phyloP scores from a whole-genome alignment of 2,113 vertebrate genomes.

The Sturnus vulgaris region DNA sequence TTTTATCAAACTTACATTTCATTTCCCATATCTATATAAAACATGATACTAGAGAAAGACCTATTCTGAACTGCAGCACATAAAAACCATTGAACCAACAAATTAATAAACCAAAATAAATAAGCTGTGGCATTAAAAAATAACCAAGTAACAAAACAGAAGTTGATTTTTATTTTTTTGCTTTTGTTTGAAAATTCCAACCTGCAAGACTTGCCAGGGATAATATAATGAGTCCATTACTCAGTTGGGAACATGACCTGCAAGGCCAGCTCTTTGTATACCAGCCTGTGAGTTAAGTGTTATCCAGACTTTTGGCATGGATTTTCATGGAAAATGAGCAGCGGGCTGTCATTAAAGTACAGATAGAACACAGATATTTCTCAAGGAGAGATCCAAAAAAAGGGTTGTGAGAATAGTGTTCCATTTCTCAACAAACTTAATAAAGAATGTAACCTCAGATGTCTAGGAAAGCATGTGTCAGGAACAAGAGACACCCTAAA shows the following conservation, averaged over 20 bases:
- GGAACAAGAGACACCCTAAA: slow-evolving; percentile 15
- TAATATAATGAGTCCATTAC: slow-evolving; percentile 25
- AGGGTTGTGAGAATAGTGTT: slow-evolving; percentile 13
- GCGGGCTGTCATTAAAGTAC: slow-evolving; percentile 19
- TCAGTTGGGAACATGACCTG: slow-evolving; percentile 45
- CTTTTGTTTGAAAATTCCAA: slow-evolving; percentile 46
- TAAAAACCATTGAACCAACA: slow-evolving; percentile 78
- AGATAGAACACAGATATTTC: slow-evolving; percentile 49
- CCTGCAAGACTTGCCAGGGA: slow-evolving; percentile 3
- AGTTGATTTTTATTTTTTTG: slow-evolving; percentile 50
- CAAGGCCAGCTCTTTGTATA: slow-evolving; percentile 19
- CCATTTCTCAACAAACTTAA: slow-evolving; percentile 48
- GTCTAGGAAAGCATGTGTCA: slow-evolving; percentile 3
- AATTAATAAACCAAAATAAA: slow-evolving; percentile 75
- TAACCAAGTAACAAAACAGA: slow-evolving; percentile 61
- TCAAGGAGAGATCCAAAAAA: slow-evolving; percentile 38
- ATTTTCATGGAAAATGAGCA: slow-evolving; percentile 31
- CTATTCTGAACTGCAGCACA: slow-evolving; percentile 61
- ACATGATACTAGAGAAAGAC: slow-evolving; percentile 55
- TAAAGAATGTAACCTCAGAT: slow-evolving; percentile 34
- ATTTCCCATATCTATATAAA: slow-evolving; percentile 73
- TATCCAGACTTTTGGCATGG: not conserved
- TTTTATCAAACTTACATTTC: slow-evolving; percentile 74
- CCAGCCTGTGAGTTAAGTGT: slow-evolving; percentile 46
- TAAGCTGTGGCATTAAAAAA: slow-evolving; percentile 67